Percentiles rank a stretch among this genome's conserved stretches.
These are phyloP conservation scores for Lithophane leautieri DNA, from an alignment of 2,888 invertebrate genomes.

Conservation along the genomic window DNA sequence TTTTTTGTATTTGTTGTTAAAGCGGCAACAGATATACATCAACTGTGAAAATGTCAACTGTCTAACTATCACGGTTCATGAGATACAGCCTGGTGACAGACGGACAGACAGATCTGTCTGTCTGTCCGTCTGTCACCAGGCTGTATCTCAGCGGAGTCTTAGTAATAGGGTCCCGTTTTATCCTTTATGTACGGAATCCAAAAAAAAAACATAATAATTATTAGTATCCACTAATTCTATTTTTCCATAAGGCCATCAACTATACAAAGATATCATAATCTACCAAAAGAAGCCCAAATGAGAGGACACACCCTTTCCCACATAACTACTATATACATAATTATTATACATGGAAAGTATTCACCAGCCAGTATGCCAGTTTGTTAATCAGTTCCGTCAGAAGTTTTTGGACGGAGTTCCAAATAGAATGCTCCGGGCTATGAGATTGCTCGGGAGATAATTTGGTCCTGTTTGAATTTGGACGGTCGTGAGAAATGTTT, in stretches of 20 bases:
- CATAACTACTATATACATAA: not conserved
- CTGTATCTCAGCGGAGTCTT: no score
- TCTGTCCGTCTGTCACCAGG: no score
- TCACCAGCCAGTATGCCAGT: conserved; percentile 8
- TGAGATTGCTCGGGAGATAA: conserved; percentile 35
- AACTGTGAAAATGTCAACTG: no score
- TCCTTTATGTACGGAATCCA: no score
- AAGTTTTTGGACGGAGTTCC: conserved; percentile 29
- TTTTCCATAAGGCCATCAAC: not conserved
- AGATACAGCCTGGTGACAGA: no score
- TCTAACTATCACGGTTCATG: no score
- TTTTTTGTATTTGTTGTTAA: no score
- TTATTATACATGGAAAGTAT: not conserved
- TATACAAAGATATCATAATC: not conserved
- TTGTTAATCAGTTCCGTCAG: conserved; percentile 30
- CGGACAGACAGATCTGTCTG: no score
- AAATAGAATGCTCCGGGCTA: conserved; percentile 28
- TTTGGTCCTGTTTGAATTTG: conserved; percentile 29
- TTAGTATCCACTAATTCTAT: not conserved
- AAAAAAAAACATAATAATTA: no score
- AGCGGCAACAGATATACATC: no score
- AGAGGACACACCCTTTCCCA: not conserved
- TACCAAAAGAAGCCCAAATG: not conserved
- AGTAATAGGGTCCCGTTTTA: no score
- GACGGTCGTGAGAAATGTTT: not conserved